phyloP scores from a whole-genome alignment of 2,113 vertebrate genomes.

The Micronisus gabar region DNA sequence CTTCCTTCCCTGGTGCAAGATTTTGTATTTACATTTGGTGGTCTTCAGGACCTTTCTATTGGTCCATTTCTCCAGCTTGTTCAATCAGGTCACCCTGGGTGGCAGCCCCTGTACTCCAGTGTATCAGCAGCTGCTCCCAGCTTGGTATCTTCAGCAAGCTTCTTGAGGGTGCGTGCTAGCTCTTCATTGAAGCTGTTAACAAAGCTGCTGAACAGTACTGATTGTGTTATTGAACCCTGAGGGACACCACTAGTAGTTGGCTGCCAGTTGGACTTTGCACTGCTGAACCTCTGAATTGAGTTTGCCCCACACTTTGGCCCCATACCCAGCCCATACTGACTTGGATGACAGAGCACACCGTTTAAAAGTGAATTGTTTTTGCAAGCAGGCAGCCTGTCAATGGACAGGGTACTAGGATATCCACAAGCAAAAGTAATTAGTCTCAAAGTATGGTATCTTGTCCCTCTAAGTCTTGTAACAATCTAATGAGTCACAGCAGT shows the following conservation, averaged over 20 bases:
- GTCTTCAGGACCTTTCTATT: neutral
- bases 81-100: neutral
- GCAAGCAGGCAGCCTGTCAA: neutral
- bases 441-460: fast-evolving
- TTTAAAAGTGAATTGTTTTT: neutral
- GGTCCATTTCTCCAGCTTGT: neutral
- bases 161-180: neutral
- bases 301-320: neutral
- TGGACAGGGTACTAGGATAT: neutral
- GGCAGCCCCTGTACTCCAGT: neutral
- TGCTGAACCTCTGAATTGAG: neutral
- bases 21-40: neutral
- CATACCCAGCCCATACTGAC: neutral
- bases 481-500: neutral
- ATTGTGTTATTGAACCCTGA: neutral
- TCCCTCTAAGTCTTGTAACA: neutral
- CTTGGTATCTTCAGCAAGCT: neutral
- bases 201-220: neutral
- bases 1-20: neutral
- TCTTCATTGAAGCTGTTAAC: neutral
- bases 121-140: neutral
- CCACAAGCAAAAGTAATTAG: neutral
- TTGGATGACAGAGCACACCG: neutral
- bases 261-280: neutral
- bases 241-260: neutral